A percentile compares a stretch with the other conserved stretches of the same genome.
Evolutionary conservation across 2,888 invertebrate species (phyloP).

Genomic region (Ichneumon xanthorius): DNA sequence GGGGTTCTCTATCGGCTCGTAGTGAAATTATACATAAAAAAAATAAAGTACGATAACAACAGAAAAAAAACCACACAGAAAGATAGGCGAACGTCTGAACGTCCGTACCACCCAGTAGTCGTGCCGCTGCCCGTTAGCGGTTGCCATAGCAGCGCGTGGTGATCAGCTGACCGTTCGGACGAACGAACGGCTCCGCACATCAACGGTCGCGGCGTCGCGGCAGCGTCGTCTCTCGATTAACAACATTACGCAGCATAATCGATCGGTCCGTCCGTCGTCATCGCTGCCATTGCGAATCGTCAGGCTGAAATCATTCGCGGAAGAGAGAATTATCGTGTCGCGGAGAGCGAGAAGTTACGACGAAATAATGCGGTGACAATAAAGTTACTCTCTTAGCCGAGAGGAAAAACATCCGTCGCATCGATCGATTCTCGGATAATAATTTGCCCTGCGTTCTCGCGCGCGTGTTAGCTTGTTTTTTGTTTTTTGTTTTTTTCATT

Average conservation of each 20-base stretch:
- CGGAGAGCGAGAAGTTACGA: conserved; percentile 2
- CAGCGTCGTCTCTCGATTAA: conserved; percentile 29
- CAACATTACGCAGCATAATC: conserved; percentile 37
- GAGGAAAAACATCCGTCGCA: conserved; percentile 25
- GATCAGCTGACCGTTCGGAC: conserved; percentile 82
- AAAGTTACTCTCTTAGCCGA: conserved; percentile 47
- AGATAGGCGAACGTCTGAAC: conserved; percentile 10
- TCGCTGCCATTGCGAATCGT: not conserved
- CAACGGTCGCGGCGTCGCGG: conserved; percentile 49
- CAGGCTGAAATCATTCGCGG: not conserved
- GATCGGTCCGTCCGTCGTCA: conserved; percentile 13
- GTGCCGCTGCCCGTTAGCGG: conserved; percentile 67
- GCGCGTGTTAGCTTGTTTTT: not conserved
- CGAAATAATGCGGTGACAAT: conserved; percentile 30
- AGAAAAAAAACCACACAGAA: not conserved
- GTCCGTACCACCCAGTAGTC: conserved; percentile 59
- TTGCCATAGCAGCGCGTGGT: conserved; percentile 81
- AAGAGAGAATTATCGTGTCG: conserved; percentile 10
- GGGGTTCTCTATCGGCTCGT: not conserved
- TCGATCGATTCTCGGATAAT: not conserved
- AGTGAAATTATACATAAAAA: conserved; percentile 16
- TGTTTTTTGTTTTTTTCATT: not conserved
- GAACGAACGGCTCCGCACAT: conserved; percentile 66
- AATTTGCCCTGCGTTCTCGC: not conserved
- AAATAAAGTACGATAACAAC: not conserved